Conservation (phyloP, 2,888 invertebrate genomes). For the Vandiemenella viatica region DNA sequence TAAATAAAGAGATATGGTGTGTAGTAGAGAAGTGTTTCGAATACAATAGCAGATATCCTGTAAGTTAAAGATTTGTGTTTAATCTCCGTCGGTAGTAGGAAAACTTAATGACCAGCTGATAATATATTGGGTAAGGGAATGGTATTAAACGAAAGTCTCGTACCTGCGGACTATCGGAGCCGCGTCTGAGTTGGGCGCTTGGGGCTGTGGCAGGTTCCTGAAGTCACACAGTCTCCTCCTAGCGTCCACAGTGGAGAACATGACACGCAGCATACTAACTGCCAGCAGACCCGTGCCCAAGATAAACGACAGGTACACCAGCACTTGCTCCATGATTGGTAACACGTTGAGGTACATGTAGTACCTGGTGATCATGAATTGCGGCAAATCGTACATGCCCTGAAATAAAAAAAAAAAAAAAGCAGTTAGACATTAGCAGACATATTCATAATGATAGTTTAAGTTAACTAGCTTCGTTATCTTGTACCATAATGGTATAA, state of each 20-base stretch:
- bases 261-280: constrained; percentile 30
- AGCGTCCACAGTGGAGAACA: constrained; percentile 21
- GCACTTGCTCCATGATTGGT: constrained; percentile 42
- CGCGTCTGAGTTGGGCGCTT: background rate
- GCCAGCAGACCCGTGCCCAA: constrained; percentile 36
- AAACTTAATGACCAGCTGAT: too few relatives aligned
- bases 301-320: constrained; percentile 39
- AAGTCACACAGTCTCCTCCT: background rate
- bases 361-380: constrained; percentile 45
- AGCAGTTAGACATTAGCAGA: background rate
- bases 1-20: too few relatives aligned
- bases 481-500: too few relatives aligned
- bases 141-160: too few relatives aligned
- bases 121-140: too few relatives aligned
- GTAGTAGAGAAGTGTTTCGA: too few relatives aligned
- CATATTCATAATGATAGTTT: background rate
- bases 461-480: too few relatives aligned
- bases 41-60: too few relatives aligned
- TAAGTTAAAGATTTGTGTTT: too few relatives aligned
- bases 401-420: constrained; percentile 25
- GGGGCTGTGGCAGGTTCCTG: background rate
- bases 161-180: too few relatives aligned
- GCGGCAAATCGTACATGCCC: constrained; percentile 55
- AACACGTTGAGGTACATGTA: constrained; percentile 55
- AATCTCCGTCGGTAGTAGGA: too few relatives aligned